Evolutionary conservation across 2,113 vertebrate species (phyloP), one percentile per base, ranked within the genome.

Genomic region (Vulpes vulpes): DNA sequence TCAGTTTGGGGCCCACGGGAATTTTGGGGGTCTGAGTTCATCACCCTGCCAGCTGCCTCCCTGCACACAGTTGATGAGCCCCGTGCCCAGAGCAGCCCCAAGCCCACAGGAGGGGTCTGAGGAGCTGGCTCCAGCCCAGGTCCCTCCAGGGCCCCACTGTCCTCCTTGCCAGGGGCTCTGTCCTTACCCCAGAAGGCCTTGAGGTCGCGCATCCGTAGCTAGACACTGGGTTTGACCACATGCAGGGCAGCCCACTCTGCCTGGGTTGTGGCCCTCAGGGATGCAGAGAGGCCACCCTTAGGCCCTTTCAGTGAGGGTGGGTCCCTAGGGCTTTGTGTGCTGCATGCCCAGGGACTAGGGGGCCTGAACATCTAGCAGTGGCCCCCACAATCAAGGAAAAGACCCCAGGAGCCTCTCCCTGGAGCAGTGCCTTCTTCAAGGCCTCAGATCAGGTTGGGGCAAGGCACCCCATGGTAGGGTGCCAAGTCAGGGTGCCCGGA

Each of bases 211-310:
- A 0, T 64, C 19, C 3, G 15, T 27, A 22, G 71, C 65, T 64
- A 11, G 71, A 15, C 25, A 0, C 5, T 38, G 60, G 89, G 76
- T 20, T 84, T 23, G 16, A 11, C 62, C 55, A 16, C 78, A 9
- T 4, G 0, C 0, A 0, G 4, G 55, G n/a, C n/a, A 10, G 17
- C 25, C 6, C 14, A 32, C 53, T 51, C 62, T 22, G 4, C 20
- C 8, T 2, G 11, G 57, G 17, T 16, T 11, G 20, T 15, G 23
- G 76, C 73, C 38, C 12, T 23, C 23, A 27, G 60, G 38, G 60
- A 64, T 43, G 38, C 83, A 51, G 73, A 17, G 80, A 57, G n/a
- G 8, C 53, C 69, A 8, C 7, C 2, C 65, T 78, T 1, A 6
- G 16, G 53, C 9, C 17, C 17, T 19, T 74, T 3, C 49, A 17